Conservation (phyloP, 2,888 invertebrate species). For the Mesorhabditis spiculigera region DNA sequence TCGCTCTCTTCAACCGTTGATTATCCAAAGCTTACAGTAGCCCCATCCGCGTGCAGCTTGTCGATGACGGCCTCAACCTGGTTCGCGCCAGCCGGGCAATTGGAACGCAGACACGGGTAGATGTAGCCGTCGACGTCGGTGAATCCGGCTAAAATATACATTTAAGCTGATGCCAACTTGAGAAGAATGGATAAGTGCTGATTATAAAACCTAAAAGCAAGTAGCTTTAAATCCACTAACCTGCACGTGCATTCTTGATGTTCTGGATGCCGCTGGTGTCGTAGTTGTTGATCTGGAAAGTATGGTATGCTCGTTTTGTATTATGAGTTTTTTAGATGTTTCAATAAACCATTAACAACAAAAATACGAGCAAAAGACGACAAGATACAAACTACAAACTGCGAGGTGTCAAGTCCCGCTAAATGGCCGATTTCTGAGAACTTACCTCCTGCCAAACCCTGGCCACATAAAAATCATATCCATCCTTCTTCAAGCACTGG, state of each 20-base stretch:
- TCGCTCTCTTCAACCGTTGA: too few species aligned
- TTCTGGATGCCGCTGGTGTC: background rate
- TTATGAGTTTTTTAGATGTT: too few species aligned
- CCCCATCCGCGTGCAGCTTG: conserved; percentile 10
- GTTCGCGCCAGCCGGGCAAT: background rate
- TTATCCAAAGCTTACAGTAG: background rate
- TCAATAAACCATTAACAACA: too few species aligned
- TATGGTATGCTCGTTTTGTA: background rate
- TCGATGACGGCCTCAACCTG: conserved; percentile 6
- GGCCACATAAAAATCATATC: background rate
- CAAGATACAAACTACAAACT: too few species aligned
- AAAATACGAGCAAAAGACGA: too few species aligned
- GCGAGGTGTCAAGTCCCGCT: background rate
- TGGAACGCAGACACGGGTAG: background rate
- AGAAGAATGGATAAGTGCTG: background rate
- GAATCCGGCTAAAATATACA: background rate
- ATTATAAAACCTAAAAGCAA: background rate
- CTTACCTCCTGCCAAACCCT: background rate
- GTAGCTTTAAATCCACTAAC: background rate
- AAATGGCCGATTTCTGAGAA: background rate
- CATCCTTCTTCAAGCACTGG: background rate
- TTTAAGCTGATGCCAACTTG: background rate
- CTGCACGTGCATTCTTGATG: background rate
- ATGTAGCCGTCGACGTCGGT: conserved; percentile 5
- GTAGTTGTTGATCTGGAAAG: background rate